Conservation (phyloP, 2,888 invertebrate species). For the Amphimallon solstitiale region DNA sequence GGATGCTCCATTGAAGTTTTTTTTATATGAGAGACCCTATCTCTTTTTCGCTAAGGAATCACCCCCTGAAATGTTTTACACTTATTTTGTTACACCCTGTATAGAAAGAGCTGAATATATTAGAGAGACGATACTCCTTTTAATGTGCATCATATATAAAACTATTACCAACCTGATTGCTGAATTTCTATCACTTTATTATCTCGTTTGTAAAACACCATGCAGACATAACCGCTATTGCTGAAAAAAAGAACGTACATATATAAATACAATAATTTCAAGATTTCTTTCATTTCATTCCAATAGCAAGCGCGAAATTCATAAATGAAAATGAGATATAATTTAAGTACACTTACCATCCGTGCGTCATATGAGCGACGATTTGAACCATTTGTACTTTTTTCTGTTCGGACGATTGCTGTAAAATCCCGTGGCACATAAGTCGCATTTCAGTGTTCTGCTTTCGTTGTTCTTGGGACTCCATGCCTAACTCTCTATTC, state of each 20-base stretch:
- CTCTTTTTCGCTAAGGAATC: too few species aligned
- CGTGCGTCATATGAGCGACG: constrained; percentile 79
- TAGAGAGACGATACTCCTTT: too few species aligned
- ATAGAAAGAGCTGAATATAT: too few species aligned
- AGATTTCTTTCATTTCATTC: neutral
- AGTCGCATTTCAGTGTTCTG: constrained; percentile 67
- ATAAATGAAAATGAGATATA: neutral
- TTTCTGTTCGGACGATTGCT: constrained; percentile 67
- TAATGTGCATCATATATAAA: too few species aligned
- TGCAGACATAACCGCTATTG: constrained; percentile 82
- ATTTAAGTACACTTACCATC: constrained; percentile 70
- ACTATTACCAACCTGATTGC: constrained; percentile 71
- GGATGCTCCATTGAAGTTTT: too few species aligned
- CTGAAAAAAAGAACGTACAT: constrained; percentile 64
- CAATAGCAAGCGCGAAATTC: neutral
- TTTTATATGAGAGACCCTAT: too few species aligned
- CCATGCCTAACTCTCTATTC: constrained; percentile 58
- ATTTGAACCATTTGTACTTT: constrained; percentile 69
- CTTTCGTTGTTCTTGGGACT: constrained; percentile 58
- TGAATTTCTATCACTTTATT: constrained; percentile 79
- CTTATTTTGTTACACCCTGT: too few species aligned
- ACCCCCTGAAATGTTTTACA: too few species aligned
- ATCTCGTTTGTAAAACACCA: constrained; percentile 77
- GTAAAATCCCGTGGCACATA: constrained; percentile 71
- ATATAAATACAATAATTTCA: neutral